Evolutionary conservation across 1,140 invertebrate genomes (phyloP).

Genomic region (Drosophila virilis): DNA sequence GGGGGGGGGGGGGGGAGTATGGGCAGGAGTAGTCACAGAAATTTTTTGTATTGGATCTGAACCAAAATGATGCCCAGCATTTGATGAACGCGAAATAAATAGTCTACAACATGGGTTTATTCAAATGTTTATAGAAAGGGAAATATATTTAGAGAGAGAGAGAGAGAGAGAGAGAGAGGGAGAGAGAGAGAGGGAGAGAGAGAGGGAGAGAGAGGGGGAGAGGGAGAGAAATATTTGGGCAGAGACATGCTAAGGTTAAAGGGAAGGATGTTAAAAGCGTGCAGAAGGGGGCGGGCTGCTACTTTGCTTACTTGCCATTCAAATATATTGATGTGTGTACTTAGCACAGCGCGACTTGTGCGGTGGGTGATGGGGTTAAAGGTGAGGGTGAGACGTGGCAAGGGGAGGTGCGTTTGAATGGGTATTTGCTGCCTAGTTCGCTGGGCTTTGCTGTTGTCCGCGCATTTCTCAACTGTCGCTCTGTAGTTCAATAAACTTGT

Average conservation of each 20-base stretch:
- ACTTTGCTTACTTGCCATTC: constrained; percentile 81
- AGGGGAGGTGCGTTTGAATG: not conserved
- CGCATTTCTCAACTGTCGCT: not conserved
- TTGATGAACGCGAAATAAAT: constrained; percentile 29
- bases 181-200: not conserved
- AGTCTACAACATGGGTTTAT: constrained; percentile 7
- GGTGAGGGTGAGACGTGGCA: not conserved
- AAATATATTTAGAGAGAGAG: not conserved
- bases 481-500: constrained; percentile 75
- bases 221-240: constrained; percentile 1
- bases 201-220: too few relatives aligned
- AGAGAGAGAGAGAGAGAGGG: not conserved
- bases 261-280: not conserved
- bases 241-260: not conserved
- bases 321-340: constrained; percentile 68
- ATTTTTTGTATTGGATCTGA: constrained; percentile 34
- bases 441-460: not conserved
- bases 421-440: constrained; percentile 51
- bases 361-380: constrained; percentile 1
- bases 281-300: constrained; percentile 26
- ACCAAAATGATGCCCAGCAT: constrained; percentile 40
- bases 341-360: constrained; percentile 24
- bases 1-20: too few relatives aligned
- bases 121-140: constrained; percentile 15
- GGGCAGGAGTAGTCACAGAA: constrained; percentile 4